These are phyloP conservation scores for Sialia sialis DNA, from an alignment of 2,113 vertebrate genomes.

Conservation along the genomic window DNA sequence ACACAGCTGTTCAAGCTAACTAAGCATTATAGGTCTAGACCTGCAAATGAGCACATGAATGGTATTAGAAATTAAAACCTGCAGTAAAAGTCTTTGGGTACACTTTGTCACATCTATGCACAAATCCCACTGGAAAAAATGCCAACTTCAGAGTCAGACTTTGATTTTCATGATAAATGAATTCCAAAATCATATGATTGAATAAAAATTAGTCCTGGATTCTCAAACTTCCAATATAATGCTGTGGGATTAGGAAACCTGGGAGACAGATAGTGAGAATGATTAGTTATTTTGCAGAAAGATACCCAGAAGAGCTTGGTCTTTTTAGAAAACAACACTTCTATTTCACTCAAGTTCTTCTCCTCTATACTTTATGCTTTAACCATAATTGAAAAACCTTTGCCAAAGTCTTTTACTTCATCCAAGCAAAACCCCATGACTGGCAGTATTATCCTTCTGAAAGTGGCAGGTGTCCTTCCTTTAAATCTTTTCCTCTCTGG, in stretches of 20 bases:
- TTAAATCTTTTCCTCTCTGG: neutral
- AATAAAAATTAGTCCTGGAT: neutral
- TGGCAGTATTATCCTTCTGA: neutral
- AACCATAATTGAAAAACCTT: neutral
- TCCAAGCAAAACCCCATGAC: neutral
- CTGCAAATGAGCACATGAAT: slow-evolving; percentile 39
- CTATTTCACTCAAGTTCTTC: neutral
- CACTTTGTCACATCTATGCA: neutral
- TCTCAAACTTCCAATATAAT: neutral
- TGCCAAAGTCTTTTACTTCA: neutral
- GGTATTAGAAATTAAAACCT: slow-evolving; percentile 37
- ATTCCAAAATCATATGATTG: neutral
- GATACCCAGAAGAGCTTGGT: neutral
- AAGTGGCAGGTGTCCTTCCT: neutral
- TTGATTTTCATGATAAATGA: neutral
- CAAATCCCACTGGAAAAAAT: neutral
- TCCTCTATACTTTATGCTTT: neutral
- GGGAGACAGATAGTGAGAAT: neutral
- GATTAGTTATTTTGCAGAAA: neutral
- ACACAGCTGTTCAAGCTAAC: slow-evolving; percentile 53
- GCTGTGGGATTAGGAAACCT: neutral
- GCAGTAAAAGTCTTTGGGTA: slow-evolving; percentile 1
- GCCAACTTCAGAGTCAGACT: neutral
- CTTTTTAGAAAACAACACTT: neutral
- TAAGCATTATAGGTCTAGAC: slow-evolving; percentile 60